Conservation (phyloP, 2,888 invertebrate genomes). For the Dynastes grantii region DNA sequence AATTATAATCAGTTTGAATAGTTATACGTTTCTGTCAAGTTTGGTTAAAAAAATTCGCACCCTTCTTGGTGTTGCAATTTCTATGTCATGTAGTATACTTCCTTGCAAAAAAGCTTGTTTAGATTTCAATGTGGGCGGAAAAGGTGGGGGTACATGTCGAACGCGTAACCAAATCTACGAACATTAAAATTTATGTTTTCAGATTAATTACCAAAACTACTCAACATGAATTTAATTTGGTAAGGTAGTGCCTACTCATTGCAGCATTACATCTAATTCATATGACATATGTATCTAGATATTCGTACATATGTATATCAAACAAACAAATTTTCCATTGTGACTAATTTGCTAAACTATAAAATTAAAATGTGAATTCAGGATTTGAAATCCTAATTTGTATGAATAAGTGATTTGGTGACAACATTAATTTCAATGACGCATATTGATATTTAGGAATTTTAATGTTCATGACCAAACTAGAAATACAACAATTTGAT, state of each 20-base stretch:
- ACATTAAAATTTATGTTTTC: no score
- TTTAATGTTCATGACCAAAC: conserved; percentile 45
- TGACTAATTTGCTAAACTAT: conserved; percentile 11
- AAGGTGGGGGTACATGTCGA: no score
- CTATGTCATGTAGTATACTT: no score
- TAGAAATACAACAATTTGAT: conserved; percentile 46
- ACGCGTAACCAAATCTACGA: no score
- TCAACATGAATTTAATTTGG: no score
- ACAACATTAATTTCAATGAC: conserved; percentile 49
- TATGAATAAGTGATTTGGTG: conserved; percentile 46
- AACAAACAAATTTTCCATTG: conserved; percentile 14
- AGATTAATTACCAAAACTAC: no score
- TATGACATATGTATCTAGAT: not conserved
- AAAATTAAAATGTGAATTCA: conserved; percentile 27
- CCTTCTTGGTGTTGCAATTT: no score
- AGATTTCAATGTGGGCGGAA: no score
- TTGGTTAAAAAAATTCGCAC: no score
- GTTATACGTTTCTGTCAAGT: no score
- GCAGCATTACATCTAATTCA: not conserved
- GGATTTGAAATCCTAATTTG: conserved; percentile 29
- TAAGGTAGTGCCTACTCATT: conserved; percentile 1
- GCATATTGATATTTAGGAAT: conserved; percentile 49
- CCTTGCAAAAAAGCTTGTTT: no score
- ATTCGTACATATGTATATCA: not conserved
- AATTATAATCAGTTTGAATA: no score